Conservation (phyloP, 2,888 invertebrate species). For the Adineta ricciae region DNA sequence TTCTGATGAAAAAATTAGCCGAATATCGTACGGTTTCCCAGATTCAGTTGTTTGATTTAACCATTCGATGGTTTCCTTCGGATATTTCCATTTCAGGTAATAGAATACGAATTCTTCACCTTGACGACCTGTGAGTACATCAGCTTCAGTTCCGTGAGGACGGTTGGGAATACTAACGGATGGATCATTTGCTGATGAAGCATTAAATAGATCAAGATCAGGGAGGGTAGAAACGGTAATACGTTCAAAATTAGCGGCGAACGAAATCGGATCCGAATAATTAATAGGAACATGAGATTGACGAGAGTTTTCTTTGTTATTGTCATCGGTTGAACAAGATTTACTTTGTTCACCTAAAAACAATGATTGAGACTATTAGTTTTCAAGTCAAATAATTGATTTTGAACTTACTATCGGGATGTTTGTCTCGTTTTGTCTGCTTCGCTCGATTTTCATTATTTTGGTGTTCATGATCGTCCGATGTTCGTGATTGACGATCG, state of each 20-base stretch:
- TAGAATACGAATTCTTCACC: constrained; percentile 3
- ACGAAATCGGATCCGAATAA: background rate
- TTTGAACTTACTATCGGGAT: background rate
- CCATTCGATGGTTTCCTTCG: background rate
- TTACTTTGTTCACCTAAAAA: too few relatives aligned
- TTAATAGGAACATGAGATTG: background rate
- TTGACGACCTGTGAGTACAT: background rate
- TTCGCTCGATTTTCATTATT: background rate
- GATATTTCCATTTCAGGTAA: constrained; percentile 3
- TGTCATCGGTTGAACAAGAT: background rate
- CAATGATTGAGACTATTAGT: too few relatives aligned
- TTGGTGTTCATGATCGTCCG: background rate
- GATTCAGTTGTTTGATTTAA: background rate
- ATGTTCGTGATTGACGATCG: background rate
- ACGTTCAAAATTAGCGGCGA: background rate
- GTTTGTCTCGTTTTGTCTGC: background rate
- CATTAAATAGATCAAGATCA: background rate
- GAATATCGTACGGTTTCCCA: background rate
- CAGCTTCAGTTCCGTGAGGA: background rate
- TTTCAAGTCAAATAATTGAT: background rate
- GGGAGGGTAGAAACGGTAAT: background rate
- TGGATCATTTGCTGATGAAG: background rate
- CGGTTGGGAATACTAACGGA: background rate
- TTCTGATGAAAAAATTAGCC: background rate
- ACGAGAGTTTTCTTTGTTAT: background rate